phyloP scores from a whole-genome alignment of 2,888 invertebrate genomes.

The Ophioninae sp. region DNA sequence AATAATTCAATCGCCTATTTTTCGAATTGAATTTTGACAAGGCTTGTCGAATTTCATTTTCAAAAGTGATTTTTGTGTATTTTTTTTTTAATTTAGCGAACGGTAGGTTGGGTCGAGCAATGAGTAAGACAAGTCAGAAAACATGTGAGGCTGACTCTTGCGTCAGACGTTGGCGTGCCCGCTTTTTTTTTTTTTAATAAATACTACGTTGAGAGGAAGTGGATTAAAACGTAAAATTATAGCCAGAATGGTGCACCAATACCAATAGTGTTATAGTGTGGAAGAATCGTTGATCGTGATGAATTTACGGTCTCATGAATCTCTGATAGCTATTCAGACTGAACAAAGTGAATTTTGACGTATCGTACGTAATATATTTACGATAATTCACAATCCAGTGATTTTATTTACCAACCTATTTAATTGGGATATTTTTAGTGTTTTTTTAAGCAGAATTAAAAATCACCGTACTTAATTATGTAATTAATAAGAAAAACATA shows the following conservation, averaged over 20 bases:
- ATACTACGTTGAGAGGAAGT: neutral
- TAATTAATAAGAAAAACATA: too few relatives aligned
- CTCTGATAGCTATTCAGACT: neutral
- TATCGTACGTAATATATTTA: neutral
- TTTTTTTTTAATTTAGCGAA: neutral
- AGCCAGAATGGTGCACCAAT: neutral
- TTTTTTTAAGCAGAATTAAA: neutral
- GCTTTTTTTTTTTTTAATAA: slow-evolving; percentile 21
- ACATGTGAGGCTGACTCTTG: slow-evolving; percentile 39
- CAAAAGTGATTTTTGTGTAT: neutral
- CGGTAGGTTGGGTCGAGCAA: slow-evolving; percentile 1
- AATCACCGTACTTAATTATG: too few relatives aligned
- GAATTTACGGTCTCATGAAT: neutral
- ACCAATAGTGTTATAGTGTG: neutral
- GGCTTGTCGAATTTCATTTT: neutral
- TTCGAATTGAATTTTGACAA: neutral
- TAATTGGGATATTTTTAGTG: neutral
- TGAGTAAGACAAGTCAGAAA: slow-evolving; percentile 52
- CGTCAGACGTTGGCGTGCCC: slow-evolving; percentile 31
- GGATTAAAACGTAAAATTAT: slow-evolving; percentile 1
- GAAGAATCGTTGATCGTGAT: neutral
- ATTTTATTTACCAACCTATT: neutral
- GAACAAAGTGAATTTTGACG: neutral
- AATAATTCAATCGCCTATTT: neutral
- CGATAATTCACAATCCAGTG: neutral